phyloP scores from a whole-genome alignment of 2,797 vertebrate genomes.

The Acropternis orthonyx region DNA sequence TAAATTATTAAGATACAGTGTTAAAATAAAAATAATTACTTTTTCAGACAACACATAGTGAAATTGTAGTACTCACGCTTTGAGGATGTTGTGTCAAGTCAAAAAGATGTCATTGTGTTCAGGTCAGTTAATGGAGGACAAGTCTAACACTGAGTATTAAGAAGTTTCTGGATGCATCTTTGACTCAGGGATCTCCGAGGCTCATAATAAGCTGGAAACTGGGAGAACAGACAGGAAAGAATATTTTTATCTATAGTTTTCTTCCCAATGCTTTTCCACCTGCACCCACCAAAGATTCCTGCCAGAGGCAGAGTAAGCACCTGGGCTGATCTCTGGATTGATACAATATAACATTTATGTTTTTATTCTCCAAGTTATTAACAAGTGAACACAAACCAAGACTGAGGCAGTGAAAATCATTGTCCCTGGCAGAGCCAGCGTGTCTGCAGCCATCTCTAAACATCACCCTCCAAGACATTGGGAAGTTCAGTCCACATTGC shows the following conservation, averaged over 20 bases:
- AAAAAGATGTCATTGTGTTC: not conserved
- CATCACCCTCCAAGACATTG: not conserved
- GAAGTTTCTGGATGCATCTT: not conserved
- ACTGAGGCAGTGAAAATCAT: not conserved
- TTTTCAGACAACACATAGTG: not conserved
- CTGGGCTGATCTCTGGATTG: not conserved
- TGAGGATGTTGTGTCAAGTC: not conserved
- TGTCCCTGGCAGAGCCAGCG: fast-evolving
- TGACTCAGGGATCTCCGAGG: not conserved
- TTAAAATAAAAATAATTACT: not conserved
- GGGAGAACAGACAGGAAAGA: not conserved
- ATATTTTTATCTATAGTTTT: not conserved
- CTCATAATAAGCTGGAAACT: not conserved
- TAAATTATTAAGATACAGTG: not conserved
- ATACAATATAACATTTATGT: not conserved
- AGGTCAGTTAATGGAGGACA: not conserved
- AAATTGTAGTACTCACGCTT: not conserved
- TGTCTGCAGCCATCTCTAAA: not conserved
- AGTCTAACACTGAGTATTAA: not conserved
- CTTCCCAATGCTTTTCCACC: not conserved
- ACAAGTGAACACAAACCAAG: not conserved
- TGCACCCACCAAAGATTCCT: not conserved
- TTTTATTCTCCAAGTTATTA: not conserved
- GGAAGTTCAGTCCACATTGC: not conserved
- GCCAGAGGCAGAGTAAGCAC: not conserved